phyloP scores from a whole-genome alignment of 2,888 invertebrate species.

The Zele albiditarsus region DNA sequence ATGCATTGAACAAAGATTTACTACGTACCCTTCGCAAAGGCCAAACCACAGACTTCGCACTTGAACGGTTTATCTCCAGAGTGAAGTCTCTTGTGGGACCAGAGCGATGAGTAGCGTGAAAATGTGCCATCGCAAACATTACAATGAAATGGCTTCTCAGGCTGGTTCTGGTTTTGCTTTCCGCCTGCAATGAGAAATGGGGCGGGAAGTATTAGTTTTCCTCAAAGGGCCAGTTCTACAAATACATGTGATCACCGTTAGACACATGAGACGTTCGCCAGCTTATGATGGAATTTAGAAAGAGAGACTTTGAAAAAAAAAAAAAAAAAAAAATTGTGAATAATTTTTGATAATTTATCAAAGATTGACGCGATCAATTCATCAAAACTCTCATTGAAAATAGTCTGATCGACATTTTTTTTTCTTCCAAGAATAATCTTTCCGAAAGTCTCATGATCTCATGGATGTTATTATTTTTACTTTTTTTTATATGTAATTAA shows the following conservation, averaged over 20 bases:
- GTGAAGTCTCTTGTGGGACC: slow-evolving; percentile 92
- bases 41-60: slow-evolving; percentile 89
- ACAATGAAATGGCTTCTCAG: slow-evolving; percentile 90
- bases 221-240: slow-evolving; percentile 71
- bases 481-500: slow-evolving; percentile 46
- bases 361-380: background rate
- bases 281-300: background rate
- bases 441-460: slow-evolving; percentile 28
- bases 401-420: slow-evolving; percentile 17
- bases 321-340: slow-evolving; percentile 39
- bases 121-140: slow-evolving; percentile 89
- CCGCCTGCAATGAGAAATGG: slow-evolving; percentile 69
- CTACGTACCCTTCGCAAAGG: slow-evolving; percentile 83
- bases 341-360: background rate
- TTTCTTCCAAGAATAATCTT: slow-evolving; percentile 12
- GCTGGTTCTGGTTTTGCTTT: slow-evolving; percentile 71
- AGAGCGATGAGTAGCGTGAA: slow-evolving; percentile 88
- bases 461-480: slow-evolving; percentile 6
- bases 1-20: slow-evolving; percentile 1
- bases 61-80: slow-evolving; percentile 90
- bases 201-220: slow-evolving; percentile 65
- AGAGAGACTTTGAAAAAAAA: slow-evolving; percentile 17
- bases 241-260: slow-evolving; percentile 59
- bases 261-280: slow-evolving; percentile 53
- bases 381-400: background rate